Conservation (phyloP, 2,113 vertebrate genomes). For the Nyctibius bracteatus region DNA sequence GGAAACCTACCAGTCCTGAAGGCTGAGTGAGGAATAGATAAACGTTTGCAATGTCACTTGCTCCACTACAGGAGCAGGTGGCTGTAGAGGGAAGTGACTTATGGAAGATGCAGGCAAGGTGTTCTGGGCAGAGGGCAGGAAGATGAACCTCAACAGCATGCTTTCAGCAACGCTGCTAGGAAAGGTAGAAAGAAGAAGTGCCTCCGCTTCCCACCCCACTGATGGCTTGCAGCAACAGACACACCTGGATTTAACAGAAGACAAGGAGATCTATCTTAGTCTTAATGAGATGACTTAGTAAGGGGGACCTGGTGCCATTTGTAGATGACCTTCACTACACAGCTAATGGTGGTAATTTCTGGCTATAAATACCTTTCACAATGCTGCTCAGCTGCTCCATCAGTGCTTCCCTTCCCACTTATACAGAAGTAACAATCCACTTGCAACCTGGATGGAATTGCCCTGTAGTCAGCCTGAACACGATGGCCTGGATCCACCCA, state of each 20-base stretch:
- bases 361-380: not conserved
- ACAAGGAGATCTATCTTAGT: not conserved
- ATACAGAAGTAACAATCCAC: not conserved
- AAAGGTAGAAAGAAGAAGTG: not conserved
- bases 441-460: not conserved
- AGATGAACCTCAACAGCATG: not conserved
- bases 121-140: not conserved
- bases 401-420: not conserved
- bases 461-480: not conserved
- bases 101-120: not conserved
- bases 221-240: not conserved
- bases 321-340: not conserved
- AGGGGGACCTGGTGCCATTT: not conserved
- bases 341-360: not conserved
- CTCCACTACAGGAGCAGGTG: not conserved
- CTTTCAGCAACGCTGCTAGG: not conserved
- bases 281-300: not conserved
- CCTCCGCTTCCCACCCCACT: fast-evolving
- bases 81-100: not conserved
- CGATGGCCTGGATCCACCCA: not conserved
- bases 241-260: not conserved
- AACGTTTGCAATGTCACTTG: not conserved
- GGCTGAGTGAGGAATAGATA: not conserved
- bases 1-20: not conserved
- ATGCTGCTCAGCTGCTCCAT: not conserved